These are phyloP conservation scores for Rhadina sibilatrix DNA, from an alignment of 2,113 vertebrate genomes.

Conservation along the genomic window DNA sequence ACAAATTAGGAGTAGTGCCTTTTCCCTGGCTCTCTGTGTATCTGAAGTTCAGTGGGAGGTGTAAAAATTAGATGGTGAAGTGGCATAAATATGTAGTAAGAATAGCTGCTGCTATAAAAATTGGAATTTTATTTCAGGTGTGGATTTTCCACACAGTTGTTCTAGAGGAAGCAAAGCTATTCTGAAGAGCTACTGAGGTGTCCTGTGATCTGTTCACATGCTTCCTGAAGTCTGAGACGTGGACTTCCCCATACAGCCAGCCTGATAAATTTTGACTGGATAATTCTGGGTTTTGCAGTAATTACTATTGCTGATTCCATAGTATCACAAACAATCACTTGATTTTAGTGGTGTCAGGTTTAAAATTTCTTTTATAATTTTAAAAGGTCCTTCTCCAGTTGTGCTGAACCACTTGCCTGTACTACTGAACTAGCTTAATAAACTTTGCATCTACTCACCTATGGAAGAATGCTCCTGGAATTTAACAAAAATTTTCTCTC, in stretches of 20 bases:
- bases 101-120: not conserved
- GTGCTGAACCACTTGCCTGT: not conserved
- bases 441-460: not conserved
- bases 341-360: not conserved
- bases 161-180: not conserved
- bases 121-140: not conserved
- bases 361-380: not conserved
- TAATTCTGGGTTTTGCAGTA: not conserved
- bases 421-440: not conserved
- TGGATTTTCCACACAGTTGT: not conserved
- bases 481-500: not conserved
- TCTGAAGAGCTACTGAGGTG: not conserved
- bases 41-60: not conserved
- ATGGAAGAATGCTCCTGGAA: not conserved
- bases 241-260: not conserved
- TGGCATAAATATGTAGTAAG: not conserved
- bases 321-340: not conserved
- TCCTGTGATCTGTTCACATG: not conserved
- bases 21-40: not conserved
- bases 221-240: not conserved
- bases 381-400: not conserved
- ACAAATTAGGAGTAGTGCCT: not conserved
- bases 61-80: not conserved
- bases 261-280: not conserved
- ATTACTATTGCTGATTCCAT: not conserved